Percentiles rank a stretch among this genome's conserved stretches.
Evolutionary conservation across 2,888 invertebrate genomes (phyloP).

Genomic region (Oxystoma pomonae): DNA sequence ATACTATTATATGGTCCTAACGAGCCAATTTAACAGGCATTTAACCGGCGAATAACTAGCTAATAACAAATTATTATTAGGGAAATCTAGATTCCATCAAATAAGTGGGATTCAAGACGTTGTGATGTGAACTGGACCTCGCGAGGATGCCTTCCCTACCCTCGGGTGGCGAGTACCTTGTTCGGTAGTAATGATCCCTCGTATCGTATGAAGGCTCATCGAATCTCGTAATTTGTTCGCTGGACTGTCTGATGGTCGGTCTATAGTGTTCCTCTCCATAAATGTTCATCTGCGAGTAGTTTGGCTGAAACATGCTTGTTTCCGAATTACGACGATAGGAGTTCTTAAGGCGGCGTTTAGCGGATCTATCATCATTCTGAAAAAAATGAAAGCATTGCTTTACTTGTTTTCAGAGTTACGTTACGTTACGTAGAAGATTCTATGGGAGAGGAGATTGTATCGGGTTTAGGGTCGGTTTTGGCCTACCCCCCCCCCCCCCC

Average conservation of each 20-base stretch:
- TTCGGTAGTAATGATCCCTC: conserved; percentile 44
- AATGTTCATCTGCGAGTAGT: conserved; percentile 61
- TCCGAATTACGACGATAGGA: conserved; percentile 66
- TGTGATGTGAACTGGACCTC: conserved; percentile 59
- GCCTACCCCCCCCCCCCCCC: no score
- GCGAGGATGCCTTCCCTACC: conserved; percentile 40
- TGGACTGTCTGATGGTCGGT: conserved; percentile 23
- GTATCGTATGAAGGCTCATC: conserved; percentile 43
- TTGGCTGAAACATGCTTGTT: conserved; percentile 52
- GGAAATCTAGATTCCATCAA: conserved; percentile 63
- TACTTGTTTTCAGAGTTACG: neutral
- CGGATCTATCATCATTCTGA: neutral
- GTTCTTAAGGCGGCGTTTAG: conserved; percentile 60
- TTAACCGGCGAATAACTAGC: neutral
- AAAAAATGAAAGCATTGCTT: neutral
- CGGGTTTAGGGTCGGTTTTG: no score
- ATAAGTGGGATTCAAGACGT: conserved; percentile 60
- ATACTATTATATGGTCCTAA: no score
- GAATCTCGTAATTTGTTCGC: conserved; percentile 13
- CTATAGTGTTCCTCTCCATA: conserved; percentile 48
- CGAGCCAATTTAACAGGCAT: no score
- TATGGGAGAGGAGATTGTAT: no score
- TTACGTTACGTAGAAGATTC: no score
- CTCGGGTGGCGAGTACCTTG: conserved; percentile 49
- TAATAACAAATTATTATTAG: conserved; percentile 19